Evolutionary conservation across 2,113 vertebrate species (phyloP), one percentile per base, ranked within the genome.

Genomic region (Paramisgurnus dabryanus): DNA sequence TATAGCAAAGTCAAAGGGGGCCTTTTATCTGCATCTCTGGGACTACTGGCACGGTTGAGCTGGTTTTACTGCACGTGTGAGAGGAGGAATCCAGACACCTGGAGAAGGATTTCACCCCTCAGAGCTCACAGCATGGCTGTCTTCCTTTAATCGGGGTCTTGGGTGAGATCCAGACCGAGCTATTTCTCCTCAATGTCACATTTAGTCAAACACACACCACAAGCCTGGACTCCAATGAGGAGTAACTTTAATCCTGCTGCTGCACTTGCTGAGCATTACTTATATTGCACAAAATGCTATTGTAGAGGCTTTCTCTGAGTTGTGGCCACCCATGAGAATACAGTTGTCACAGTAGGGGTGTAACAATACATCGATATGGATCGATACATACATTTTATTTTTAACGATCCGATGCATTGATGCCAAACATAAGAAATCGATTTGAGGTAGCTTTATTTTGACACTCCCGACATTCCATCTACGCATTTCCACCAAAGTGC

Each of bases 21-120:
- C 67, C 10, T 66, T 78, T 61, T 27, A 53, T 66, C 27, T 68
- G 17, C 55, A 74, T 65, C 83, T 61, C 49, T 18, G 67, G 69
- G 9, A 68, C 45, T 47, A 40, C 61, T 69, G 40, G 15, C 27
- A 69, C 12, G 69, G 66, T n/a, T 85, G 82, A 81, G 66, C 55
- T 76, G 53, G 73, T 78, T 67, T 75, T 70, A 69, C 39, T 79
- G 79, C 79, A 79, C 60, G 61, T 82, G 67, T 79, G 67, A 79
- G 77, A 79, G 81, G 74, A 78, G 65, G 27, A 39, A 66, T 73
- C 81, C 58, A 80, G 63, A 47, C 73, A 76, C 61, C 80, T 53
- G 15, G 64, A 76, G 79, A 71, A 39, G 71, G 82, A 81, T 81
- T 84, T 86, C 76, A 84, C 71, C 80, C 76, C 61, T 86, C 85